Percentiles rank a stretch among this genome's conserved stretches.
phyloP scores from a whole-genome alignment of 1,140 invertebrate genomes.

The Agraylea sexmaculata region DNA sequence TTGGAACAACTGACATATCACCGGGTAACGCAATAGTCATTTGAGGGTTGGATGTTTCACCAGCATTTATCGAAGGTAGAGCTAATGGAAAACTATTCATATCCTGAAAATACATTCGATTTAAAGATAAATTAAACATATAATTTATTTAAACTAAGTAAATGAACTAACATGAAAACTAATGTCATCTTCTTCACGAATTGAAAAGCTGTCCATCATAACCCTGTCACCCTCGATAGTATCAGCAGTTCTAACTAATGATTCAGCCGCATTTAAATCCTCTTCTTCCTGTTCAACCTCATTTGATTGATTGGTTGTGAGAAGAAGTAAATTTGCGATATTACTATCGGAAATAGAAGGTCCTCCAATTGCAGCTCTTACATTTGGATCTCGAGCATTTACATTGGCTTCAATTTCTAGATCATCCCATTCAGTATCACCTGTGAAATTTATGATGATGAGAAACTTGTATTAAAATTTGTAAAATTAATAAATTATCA shows the following conservation, averaged over 20 bases:
- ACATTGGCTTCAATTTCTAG: slow-evolving; percentile 31
- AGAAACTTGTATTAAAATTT: too few relatives aligned
- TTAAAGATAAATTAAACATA: too few relatives aligned
- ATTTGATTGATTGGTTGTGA: too few relatives aligned
- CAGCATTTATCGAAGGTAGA: slow-evolving; percentile 17
- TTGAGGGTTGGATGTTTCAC: slow-evolving; percentile 14
- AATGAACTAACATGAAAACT: too few relatives aligned
- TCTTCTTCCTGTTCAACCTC: too few relatives aligned
- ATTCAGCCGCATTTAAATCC: too few relatives aligned
- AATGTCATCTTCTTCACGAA: slow-evolving; percentile 18
- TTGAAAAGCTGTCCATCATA: slow-evolving; percentile 13
- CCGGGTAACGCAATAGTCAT: slow-evolving; percentile 24
- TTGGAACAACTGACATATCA: slow-evolving; percentile 20
- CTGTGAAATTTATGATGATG: slow-evolving; percentile 33
- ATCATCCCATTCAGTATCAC: slow-evolving; percentile 51
- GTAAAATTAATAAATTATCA: too few relatives aligned
- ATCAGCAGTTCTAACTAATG: too few relatives aligned
- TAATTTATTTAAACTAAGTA: too few relatives aligned
- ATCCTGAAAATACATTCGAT: too few relatives aligned
- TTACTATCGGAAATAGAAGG: slow-evolving; percentile 8
- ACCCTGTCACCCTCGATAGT: too few relatives aligned
- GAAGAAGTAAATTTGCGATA: too few relatives aligned
- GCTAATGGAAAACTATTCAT: slow-evolving; percentile 17
- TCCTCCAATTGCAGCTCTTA: slow-evolving; percentile 31
- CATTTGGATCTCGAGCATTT: slow-evolving; percentile 25